Evolutionary conservation across 2,113 vertebrate genomes (phyloP).

Genomic region (Mesoclemmys tuberculata): DNA sequence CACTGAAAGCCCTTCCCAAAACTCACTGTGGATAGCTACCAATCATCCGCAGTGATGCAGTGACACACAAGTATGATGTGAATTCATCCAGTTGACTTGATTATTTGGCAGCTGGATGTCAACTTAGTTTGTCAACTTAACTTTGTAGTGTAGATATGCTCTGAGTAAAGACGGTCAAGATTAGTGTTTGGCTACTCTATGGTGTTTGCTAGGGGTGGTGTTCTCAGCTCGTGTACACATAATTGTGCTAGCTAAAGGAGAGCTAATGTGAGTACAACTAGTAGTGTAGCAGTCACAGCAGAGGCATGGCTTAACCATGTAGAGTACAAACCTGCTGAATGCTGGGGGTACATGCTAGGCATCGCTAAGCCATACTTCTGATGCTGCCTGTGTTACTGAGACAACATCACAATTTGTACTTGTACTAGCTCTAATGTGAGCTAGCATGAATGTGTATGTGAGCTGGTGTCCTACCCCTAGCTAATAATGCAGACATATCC

Average conservation of each 20-base stretch:
- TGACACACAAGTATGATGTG: too few relatives aligned
- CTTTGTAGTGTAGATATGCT: too few relatives aligned
- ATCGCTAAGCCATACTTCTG: background rate
- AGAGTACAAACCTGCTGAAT: background rate
- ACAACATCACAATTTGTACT: background rate
- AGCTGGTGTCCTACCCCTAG: background rate
- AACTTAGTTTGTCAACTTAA: too few relatives aligned
- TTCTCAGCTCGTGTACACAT: background rate
- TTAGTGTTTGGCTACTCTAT: background rate
- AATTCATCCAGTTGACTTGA: too few relatives aligned
- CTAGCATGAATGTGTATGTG: background rate
- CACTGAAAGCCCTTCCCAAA: too few relatives aligned
- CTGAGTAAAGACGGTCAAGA: background rate
- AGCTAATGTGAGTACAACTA: background rate
- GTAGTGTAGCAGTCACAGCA: background rate
- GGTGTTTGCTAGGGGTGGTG: background rate
- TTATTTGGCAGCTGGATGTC: too few relatives aligned
- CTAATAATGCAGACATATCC: background rate
- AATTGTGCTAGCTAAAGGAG: background rate
- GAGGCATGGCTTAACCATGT: background rate
- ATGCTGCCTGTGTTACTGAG: background rate
- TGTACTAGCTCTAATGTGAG: background rate
- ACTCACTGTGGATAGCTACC: too few relatives aligned
- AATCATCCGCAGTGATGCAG: too few relatives aligned
- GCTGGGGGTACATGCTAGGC: background rate